Conservation (phyloP, 2,888 invertebrate genomes). For the Temnothorax rugatulus region DNA sequence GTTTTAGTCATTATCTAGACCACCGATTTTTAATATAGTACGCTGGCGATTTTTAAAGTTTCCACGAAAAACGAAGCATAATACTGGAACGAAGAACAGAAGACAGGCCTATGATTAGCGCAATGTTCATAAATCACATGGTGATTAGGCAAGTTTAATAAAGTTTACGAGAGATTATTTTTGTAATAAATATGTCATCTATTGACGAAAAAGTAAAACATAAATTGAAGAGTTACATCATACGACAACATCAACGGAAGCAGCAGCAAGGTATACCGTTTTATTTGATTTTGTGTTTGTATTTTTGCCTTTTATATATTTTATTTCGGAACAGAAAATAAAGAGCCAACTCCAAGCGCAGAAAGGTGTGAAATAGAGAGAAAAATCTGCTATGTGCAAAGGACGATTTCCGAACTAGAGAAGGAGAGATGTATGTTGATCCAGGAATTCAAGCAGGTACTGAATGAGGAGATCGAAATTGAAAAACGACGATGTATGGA, state of each 20-base stretch:
- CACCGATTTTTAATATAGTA: neutral
- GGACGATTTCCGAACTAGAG: neutral
- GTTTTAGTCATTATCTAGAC: neutral
- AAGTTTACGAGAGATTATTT: neutral
- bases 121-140: neutral
- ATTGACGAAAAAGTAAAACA: neutral
- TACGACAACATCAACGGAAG: neutral
- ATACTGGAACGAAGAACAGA: neutral
- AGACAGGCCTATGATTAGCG: neutral
- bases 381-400: neutral
- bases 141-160: neutral
- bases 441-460: neutral
- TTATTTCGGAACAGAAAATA: neutral
- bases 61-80: neutral
- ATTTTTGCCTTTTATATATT: neutral
- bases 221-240: neutral
- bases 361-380: neutral
- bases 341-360: neutral
- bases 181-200: neutral
- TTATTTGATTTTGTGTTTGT: slow-evolving; percentile 19
- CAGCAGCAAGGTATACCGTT: neutral
- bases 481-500: neutral
- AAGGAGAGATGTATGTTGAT: neutral
- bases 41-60: neutral
- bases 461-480: neutral